Evolutionary conservation across 2,113 vertebrate species (phyloP).

Genomic region (Baryphthengus martii): DNA sequence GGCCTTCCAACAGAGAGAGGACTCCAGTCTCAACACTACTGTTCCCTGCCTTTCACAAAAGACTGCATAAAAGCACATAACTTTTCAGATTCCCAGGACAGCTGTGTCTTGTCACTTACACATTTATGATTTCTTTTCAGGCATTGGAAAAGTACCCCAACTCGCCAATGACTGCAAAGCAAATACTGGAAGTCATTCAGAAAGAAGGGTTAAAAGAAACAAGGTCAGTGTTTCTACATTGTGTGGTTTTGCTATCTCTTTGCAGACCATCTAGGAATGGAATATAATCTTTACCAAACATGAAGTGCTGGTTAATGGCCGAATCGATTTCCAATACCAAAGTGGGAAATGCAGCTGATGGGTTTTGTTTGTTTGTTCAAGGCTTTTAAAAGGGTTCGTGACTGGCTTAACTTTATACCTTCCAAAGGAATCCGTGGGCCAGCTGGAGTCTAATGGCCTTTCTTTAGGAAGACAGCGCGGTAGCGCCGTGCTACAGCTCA

Average conservation of each 20-base stretch:
- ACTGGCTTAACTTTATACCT: neutral
- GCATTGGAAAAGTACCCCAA: slow-evolving; percentile 86
- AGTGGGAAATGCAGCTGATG: neutral
- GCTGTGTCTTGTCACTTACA: slow-evolving; percentile 21
- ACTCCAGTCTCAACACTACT: neutral
- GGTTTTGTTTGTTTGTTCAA: neutral
- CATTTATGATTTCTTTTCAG: slow-evolving; percentile 70
- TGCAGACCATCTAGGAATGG: neutral
- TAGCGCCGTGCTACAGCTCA: neutral
- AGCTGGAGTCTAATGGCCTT: neutral
- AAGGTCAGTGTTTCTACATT: slow-evolving; percentile 75
- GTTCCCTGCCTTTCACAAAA: slow-evolving; percentile 21
- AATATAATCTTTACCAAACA: neutral
- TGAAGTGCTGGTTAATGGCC: neutral
- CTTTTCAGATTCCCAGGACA: neutral
- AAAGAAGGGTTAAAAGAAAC: slow-evolving; percentile 88
- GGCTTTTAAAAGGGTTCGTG: neutral
- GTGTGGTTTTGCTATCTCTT: neutral
- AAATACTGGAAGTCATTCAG: slow-evolving; percentile 88
- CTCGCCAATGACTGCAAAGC: slow-evolving; percentile 87
- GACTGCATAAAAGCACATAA: neutral
- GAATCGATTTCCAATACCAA: neutral
- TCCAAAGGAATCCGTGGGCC: neutral
- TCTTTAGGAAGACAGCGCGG: neutral
- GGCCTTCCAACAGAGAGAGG: slow-evolving; percentile 7